A percentile compares a stretch with the other conserved stretches of the same genome.
Evolutionary conservation across 2,113 vertebrate genomes (phyloP).

Genomic region (Centropus unirufus): DNA sequence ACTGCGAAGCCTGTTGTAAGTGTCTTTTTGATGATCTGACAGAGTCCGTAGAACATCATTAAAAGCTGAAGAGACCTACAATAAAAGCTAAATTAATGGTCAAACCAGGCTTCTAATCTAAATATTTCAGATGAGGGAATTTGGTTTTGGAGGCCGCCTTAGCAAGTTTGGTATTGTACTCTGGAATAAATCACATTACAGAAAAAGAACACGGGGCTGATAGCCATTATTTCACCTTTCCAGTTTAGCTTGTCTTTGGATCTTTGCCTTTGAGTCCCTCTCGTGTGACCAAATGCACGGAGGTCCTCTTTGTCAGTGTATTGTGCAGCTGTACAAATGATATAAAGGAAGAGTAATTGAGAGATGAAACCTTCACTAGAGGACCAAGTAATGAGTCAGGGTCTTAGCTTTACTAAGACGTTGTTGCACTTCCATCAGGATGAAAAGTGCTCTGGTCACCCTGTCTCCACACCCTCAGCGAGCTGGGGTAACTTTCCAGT

Average conservation of each 20-base stretch:
- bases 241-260: not conserved
- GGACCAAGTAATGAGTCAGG: not conserved
- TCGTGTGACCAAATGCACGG: not conserved
- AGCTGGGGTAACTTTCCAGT: not conserved
- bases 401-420: not conserved
- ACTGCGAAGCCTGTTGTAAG: slow-evolving; percentile 17
- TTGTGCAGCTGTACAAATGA: not conserved
- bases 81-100: slow-evolving; percentile 22
- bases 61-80: slow-evolving; percentile 41
- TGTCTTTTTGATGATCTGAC: slow-evolving; percentile 37
- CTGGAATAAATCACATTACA: not conserved
- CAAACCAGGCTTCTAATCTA: slow-evolving; percentile 3
- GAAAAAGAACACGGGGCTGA: not conserved
- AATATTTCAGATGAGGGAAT: slow-evolving; percentile 7
- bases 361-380: not conserved
- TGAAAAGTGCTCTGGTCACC: not conserved
- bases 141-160: not conserved
- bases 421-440: not conserved
- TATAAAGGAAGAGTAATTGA: not conserved
- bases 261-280: not conserved
- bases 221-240: not conserved
- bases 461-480: not conserved
- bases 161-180: not conserved
- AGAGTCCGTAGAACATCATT: slow-evolving; percentile 13
- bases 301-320: not conserved